Evolutionary conservation across 1,140 invertebrate species (phyloP), one percentile per base, ranked within the genome.

Genomic region (Macrobrachium nipponense): DNA sequence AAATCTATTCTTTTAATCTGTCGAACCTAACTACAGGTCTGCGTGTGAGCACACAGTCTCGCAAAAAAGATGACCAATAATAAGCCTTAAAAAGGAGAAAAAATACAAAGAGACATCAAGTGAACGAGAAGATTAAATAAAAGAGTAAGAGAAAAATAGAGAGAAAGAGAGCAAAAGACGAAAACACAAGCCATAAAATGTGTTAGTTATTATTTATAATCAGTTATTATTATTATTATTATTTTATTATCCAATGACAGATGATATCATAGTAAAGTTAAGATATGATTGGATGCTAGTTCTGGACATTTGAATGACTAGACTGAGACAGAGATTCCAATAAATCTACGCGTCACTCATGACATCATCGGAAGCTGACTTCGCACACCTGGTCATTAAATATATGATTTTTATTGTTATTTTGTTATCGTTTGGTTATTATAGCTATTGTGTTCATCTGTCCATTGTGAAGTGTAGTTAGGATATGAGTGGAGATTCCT

Each of bases 341-440:
- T 64, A 79, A 36, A 86, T 86, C 77, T 73, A n/a, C 27, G 23
- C 84, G 66, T 80, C 78, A 62, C 78, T 86, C 36, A 72, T 80
- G 76, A 62, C 62, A 70, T 80, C 84, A 75, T 78, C 59, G 66
- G 77, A 80, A 80, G 77, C 77, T 80, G 84, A 77, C 84, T 86
- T 73, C 51, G 68, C 77, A 78, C 84, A 66, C 80, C 84, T 44
- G 75, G 64, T 72, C 77, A 36, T n/a, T 10, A 27, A 60, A 79
- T 58, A 73, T n/a, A 79, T 23, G 61, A 20, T 64, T 27, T 27
- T 64, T 64, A 62, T 17, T 43, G 78, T 64, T 80, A 43, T 80
- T 64, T 80, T 17, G 43, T 58, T 58, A 43, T 76, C 18, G 51
- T 44, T 58, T n/a, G 43, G 15, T 17, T 17, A 51, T 17, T 44